These are phyloP conservation scores for Elgaria multicarinata DNA, from an alignment of 2,113 vertebrate species.

Conservation along the genomic window DNA sequence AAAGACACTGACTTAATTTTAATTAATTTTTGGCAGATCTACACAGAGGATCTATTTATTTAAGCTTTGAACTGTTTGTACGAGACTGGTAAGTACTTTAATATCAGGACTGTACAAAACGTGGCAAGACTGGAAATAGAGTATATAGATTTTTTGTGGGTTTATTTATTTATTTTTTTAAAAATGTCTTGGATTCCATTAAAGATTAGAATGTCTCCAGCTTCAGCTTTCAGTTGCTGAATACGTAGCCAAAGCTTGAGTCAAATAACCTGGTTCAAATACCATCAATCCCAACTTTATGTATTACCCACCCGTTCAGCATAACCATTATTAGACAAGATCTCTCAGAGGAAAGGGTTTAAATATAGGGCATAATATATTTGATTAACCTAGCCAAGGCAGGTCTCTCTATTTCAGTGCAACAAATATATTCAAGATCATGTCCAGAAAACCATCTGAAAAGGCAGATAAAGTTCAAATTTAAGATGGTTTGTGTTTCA, in stretches of 20 bases:
- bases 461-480: constrained; percentile 63
- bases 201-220: neutral
- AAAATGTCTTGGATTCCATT: neutral
- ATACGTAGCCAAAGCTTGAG: neutral
- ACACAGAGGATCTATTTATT: neutral
- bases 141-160: neutral
- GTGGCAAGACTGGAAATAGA: neutral
- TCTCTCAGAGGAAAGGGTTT: neutral
- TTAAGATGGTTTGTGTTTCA: constrained; percentile 50
- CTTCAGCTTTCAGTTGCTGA: neutral
- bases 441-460: constrained; percentile 53
- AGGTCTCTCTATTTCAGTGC: neutral
- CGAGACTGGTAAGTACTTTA: neutral
- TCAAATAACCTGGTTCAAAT: constrained; percentile 2
- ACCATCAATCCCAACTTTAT: neutral
- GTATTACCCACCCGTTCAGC: neutral
- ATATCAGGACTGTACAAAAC: neutral
- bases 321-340: neutral
- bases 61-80: neutral
- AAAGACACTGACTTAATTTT: neutral
- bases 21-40: neutral
- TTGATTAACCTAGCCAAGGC: neutral
- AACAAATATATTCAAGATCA: constrained; percentile 32
- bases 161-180: neutral
- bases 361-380: neutral